Evolutionary conservation across 2,113 vertebrate genomes (phyloP), one percentile per base, ranked within the genome.

Genomic region (Mormyrus iriodes): DNA sequence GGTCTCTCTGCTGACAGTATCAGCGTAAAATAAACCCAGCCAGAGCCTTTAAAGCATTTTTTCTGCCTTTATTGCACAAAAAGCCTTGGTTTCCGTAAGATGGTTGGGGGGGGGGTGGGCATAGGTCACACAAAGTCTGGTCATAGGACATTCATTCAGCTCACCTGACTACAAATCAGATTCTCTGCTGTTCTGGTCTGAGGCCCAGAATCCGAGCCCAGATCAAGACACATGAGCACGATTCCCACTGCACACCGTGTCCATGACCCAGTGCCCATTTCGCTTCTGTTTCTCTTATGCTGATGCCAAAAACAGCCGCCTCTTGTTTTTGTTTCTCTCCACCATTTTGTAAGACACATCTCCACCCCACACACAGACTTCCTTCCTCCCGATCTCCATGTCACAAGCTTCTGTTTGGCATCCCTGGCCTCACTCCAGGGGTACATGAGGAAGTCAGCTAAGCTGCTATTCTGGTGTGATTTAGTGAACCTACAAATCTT

Each of bases 1-100:
- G 91, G 91, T 90, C 92, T 93, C 90, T 87, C 91, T 65, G 7
- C 55, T 65, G 21, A 90, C 91, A 92, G 90, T 92, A 93, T 89
- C 90, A 93, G 91, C 89, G 91, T 93, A 89, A 93, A 93, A 91
- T 89, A 88, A 91, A 88, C 90, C 69, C 52, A 46, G 82, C 10
- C 82, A 48, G 44, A 24, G 39, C 39, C 42, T 91, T 92, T 93
- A 92, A 94, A 94, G 92, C 91, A 90, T 92, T 90, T 93, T 91
- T 46, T 89, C 31, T 27, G 83, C 83, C 82, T 90, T 89, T 55
- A 53, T 85, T n/a, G 91, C 90, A n/a, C 87, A 90, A 88, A 65
- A 86, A 93, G 88, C 51, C 88, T 93, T 91, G 91, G 88, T 92
- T 92, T 90, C 88, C 84, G 91, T 35, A 52, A n/a, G 2, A 27